Evolutionary conservation across 1,140 invertebrate genomes (phyloP).

Genomic region (Panagrolaimus sp.): DNA sequence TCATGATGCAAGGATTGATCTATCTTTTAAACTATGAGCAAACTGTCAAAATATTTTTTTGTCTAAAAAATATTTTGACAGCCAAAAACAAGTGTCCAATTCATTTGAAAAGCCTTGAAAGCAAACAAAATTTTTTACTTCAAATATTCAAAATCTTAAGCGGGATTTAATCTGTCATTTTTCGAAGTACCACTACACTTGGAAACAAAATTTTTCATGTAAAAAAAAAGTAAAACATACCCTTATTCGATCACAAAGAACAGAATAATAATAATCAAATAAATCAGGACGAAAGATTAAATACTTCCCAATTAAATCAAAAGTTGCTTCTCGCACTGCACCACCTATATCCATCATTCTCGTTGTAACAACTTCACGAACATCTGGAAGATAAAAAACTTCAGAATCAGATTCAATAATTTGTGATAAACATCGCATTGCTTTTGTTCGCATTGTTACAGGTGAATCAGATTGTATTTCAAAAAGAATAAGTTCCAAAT

Average conservation of each 20-base stretch:
- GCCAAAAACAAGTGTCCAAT: too few relatives aligned
- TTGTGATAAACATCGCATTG: conserved; percentile 95
- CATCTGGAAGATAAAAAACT: conserved; percentile 70
- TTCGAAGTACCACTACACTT: too few relatives aligned
- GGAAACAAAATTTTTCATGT: too few relatives aligned
- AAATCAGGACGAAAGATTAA: conserved; percentile 88
- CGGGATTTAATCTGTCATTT: too few relatives aligned
- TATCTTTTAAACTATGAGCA: too few relatives aligned
- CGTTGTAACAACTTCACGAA: conserved; percentile 88
- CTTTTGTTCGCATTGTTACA: conserved; percentile 91
- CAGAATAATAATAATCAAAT: conserved; percentile 92
- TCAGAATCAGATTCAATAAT: conserved; percentile 94
- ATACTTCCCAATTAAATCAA: conserved; percentile 96
- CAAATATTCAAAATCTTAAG: too few relatives aligned
- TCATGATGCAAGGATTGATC: too few relatives aligned
- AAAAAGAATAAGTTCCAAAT: conserved; percentile 72
- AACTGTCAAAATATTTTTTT: too few relatives aligned
- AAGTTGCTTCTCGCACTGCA: conserved; percentile 91
- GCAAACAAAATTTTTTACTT: too few relatives aligned
- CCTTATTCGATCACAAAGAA: conserved; percentile 81
- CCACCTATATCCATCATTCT: conserved; percentile 93
- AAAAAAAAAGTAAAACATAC: too few relatives aligned
- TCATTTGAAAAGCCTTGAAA: too few relatives aligned
- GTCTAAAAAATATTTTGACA: too few relatives aligned
- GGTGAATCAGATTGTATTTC: conserved; percentile 80